phyloP scores from a whole-genome alignment of 2,113 vertebrate species.

The Ursus arctos region DNA sequence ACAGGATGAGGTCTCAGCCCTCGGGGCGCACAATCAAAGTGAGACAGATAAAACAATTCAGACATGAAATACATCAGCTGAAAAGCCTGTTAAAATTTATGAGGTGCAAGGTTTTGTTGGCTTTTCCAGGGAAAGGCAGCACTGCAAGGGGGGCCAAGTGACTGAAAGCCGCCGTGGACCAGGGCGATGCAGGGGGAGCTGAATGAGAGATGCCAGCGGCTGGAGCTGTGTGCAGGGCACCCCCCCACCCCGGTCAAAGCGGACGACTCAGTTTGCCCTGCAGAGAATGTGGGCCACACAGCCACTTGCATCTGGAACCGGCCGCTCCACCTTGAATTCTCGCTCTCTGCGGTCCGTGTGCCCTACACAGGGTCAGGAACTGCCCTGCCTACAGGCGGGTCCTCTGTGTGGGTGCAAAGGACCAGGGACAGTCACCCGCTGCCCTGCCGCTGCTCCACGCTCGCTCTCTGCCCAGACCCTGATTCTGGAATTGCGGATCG shows the following conservation, averaged over 20 bases:
- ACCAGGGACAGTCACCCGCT: fast-evolving
- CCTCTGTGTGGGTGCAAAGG: fast-evolving
- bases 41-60: conserved; percentile 54
- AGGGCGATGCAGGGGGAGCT: not conserved
- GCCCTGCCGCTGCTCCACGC: fast-evolving
- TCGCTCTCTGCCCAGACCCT: not conserved
- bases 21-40: conserved; percentile 67
- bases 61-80: conserved; percentile 5
- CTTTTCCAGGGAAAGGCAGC: conserved; percentile 48
- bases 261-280: not conserved
- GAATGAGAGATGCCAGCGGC: not conserved
- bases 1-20: conserved; percentile 58
- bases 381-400: fast-evolving
- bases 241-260: fast-evolving
- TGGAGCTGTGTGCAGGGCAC: too few relatives aligned
- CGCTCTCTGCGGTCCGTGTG: fast-evolving
- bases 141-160: not conserved
- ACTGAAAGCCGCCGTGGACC: fast-evolving
- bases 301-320: fast-evolving
- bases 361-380: not conserved
- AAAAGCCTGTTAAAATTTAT: conserved; percentile 61
- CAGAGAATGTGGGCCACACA: fast-evolving
- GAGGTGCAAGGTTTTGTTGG: conserved; percentile 52
- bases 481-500: not conserved
- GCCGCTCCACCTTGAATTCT: fast-evolving